Evolutionary conservation across 2,797 vertebrate genomes (phyloP).

Genomic region (Oreochromis mossambicus): DNA sequence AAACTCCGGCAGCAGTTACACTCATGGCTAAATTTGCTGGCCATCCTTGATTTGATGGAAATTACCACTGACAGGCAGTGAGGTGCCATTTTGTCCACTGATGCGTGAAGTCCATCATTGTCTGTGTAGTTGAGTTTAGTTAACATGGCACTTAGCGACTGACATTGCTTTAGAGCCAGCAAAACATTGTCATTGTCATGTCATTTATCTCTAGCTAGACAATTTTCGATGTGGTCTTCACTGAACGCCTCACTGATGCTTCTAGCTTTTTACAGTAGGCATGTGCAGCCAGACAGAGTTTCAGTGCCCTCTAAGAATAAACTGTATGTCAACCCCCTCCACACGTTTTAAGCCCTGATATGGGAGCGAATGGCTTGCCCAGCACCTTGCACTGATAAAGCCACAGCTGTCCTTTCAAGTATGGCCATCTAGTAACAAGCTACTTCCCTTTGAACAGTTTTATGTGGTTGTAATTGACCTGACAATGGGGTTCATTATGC

Average conservation of each 20-base stretch:
- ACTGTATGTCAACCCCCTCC: conserved; percentile 12
- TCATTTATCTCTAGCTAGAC: conserved; percentile 63
- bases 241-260: conserved; percentile 38
- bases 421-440: conserved; percentile 62
- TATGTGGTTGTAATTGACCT: conserved; percentile 77
- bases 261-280: conserved; percentile 10
- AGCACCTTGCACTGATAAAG: conserved; percentile 47
- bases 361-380: conserved; percentile 4
- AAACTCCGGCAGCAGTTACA: conserved; percentile 40
- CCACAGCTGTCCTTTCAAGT: conserved; percentile 53
- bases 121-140: conserved; percentile 65
- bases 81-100: conserved; percentile 71
- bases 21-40: conserved; percentile 46
- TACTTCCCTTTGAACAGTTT: conserved; percentile 70
- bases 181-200: conserved; percentile 66
- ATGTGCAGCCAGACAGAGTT: conserved; percentile 15
- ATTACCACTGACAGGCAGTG: conserved; percentile 72
- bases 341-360: conserved; percentile 14
- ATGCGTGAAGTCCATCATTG: conserved; percentile 75
- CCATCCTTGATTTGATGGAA: conserved; percentile 68
- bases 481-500: conserved; percentile 76
- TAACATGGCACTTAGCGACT: conserved; percentile 69
- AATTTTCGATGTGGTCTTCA: conserved; percentile 45
- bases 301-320: conserved; percentile 30
- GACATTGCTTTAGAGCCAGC: conserved; percentile 61